These are phyloP conservation scores for Lutjanus argentimaculatus DNA, from an alignment of 2,797 vertebrate genomes.

Conservation along the genomic window DNA sequence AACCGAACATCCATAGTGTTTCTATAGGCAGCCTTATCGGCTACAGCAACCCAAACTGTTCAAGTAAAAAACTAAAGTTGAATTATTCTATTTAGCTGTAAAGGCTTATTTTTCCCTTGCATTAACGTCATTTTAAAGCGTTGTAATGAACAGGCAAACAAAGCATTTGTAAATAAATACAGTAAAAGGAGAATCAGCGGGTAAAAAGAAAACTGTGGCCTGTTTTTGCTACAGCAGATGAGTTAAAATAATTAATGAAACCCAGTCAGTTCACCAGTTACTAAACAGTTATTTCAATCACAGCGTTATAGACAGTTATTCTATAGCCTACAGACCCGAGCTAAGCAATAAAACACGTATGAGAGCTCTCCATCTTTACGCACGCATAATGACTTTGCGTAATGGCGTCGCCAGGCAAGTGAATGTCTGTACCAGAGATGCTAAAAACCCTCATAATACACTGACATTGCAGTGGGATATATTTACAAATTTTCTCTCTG, in stretches of 20 bases:
- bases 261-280: not conserved
- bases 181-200: not conserved
- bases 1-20: constrained; percentile 14
- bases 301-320: not conserved
- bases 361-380: constrained; percentile 56
- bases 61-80: not conserved
- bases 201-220: not conserved
- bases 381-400: constrained; percentile 39
- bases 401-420: constrained; percentile 15
- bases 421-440: not conserved
- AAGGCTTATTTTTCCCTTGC: not conserved
- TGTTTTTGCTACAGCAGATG: not conserved
- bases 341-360: constrained; percentile 1
- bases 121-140: not conserved
- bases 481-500: not conserved
- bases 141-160: not conserved
- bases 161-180: not conserved
- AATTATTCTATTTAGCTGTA: not conserved
- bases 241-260: not conserved
- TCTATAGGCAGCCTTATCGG: not conserved
- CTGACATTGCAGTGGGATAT: not conserved
- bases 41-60: not conserved
- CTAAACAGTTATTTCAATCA: not conserved
- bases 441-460: not conserved
- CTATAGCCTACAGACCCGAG: not conserved